Percentiles rank a stretch among this genome's conserved stretches.
Evolutionary conservation across 2,797 vertebrate genomes (phyloP).

Genomic region (Sitta carolinensis): DNA sequence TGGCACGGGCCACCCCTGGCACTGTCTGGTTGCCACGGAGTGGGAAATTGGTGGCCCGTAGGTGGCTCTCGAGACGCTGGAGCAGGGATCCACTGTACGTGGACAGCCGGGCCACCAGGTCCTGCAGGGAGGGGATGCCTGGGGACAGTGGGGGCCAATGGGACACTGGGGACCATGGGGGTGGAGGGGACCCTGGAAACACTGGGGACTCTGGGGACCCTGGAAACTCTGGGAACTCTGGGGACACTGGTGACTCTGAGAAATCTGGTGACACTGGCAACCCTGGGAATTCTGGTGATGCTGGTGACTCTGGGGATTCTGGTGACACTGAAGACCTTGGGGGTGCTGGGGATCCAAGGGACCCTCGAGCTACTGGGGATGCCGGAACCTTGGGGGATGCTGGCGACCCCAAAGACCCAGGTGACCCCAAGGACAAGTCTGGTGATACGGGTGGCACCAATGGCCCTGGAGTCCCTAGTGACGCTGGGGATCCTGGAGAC

Average conservation of each 20-base stretch:
- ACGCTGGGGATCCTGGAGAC: neutral
- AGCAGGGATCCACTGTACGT: constrained; percentile 22
- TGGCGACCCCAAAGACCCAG: neutral
- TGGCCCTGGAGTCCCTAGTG: neutral
- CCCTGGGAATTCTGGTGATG: neutral
- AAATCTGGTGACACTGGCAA: neutral
- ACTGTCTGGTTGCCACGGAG: constrained; percentile 48
- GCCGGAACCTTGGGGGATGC: neutral
- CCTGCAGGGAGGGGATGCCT: constrained; percentile 11
- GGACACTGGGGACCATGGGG: neutral
- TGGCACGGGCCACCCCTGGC: neutral
- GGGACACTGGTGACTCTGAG: neutral
- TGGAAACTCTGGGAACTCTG: neutral
- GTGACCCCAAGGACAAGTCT: neutral
- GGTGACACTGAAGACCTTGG: neutral
- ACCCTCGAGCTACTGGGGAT: neutral
- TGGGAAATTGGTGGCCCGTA: neutral
- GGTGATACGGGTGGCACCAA: neutral
- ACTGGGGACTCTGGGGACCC: no score
- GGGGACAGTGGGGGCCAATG: neutral
- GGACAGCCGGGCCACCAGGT: constrained; percentile 14
- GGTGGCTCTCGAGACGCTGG: constrained; percentile 48
- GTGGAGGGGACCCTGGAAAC: neutral
- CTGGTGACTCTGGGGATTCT: neutral
- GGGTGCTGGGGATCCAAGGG: neutral